phyloP scores from a whole-genome alignment of 2,888 invertebrate species.

The Endotricha flammealis region DNA sequence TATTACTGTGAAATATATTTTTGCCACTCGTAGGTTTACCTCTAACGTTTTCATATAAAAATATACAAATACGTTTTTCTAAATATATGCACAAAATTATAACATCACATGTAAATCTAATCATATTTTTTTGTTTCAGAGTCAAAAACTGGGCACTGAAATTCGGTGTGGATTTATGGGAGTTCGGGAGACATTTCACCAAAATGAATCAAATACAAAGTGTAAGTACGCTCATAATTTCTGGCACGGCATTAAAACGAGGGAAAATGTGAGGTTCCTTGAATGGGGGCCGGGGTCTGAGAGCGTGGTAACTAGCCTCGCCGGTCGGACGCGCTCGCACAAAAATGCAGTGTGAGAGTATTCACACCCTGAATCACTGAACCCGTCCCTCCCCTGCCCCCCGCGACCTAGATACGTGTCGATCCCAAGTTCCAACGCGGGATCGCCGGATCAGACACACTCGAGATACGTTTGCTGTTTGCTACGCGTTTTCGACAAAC shows the following conservation, averaged over 20 bases:
- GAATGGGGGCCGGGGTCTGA: too few species aligned
- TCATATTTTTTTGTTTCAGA: slow-evolving; percentile 83
- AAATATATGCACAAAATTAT: too few species aligned
- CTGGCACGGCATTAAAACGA: slow-evolving; percentile 25
- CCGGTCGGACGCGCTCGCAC: slow-evolving; percentile 58
- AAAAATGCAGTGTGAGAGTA: slow-evolving; percentile 49
- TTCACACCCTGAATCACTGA: slow-evolving; percentile 32
- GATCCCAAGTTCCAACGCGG: slow-evolving; percentile 26
- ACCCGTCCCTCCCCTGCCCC: slow-evolving; percentile 23
- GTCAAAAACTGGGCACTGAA: slow-evolving; percentile 95
- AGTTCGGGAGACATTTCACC: slow-evolving; percentile 90
- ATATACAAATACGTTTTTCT: too few species aligned
- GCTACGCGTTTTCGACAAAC: slow-evolving; percentile 22
- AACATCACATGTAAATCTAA: too few species aligned
- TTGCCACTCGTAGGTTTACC: too few species aligned
- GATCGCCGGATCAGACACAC: slow-evolving; percentile 29
- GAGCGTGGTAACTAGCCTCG: slow-evolving; percentile 42
- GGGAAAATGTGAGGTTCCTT: slow-evolving; percentile 17
- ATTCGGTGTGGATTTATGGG: slow-evolving; percentile 94
- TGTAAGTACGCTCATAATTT: slow-evolving; percentile 80
- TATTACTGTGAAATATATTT: too few species aligned
- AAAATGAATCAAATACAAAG: slow-evolving; percentile 92
- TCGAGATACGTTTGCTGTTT: slow-evolving; percentile 29
- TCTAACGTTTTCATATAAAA: too few species aligned
- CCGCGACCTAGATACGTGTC: slow-evolving; percentile 53